Base-by-base conservation (phyloP, 1,140 invertebrate genomes). In the Brachionus manjavacas region DNA sequence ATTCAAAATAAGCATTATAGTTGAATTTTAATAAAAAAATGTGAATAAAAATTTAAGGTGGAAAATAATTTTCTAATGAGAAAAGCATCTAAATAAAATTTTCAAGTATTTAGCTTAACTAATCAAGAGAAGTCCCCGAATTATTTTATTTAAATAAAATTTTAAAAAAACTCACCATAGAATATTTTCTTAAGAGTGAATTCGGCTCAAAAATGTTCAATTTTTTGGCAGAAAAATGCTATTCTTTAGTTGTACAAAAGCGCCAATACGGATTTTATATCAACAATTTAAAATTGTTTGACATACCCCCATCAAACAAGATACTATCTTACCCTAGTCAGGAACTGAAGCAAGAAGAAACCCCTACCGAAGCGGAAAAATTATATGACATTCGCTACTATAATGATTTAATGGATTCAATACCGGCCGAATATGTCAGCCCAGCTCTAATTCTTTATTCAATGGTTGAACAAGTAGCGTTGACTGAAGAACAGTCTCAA, bases 381-480 rank as follows among this genome's bases (percentile, higher is more conserved):
- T 72, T 83, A 16, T 46, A 52, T 4, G 89, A 90, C 76, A 89
- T 88, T 87, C 85, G 88, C 49, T 89, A 87, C 83, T 90, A 90
- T 85, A 89, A 88, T 86, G 89, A 89, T 60, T 78, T 90, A 79
- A 88, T 90, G 87, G 87, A 87, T 80, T 85, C 85, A 78, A 84
- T 90, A 35, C 89, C 89, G 7, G 86, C 87, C 72, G 89, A 90
- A 85, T 88, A 88, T 86, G 87, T 88, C 81, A 89, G 87, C 81
- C 86, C 89, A 16, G 85, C 87, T 3, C 86, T 90, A 2, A 86
- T 89, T 28, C 86, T 90, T 86, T 86, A 88, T 68, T 87, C 87
- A 83, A 89, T 90, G 87, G 84, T 90, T 55, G 89, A 90, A 85
- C 89, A 90, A 88, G 89, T 90, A 23, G 72, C 43, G 28, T 16